phyloP scores from a whole-genome alignment of 1,140 invertebrate genomes.

The Drosophila tsacasi region DNA sequence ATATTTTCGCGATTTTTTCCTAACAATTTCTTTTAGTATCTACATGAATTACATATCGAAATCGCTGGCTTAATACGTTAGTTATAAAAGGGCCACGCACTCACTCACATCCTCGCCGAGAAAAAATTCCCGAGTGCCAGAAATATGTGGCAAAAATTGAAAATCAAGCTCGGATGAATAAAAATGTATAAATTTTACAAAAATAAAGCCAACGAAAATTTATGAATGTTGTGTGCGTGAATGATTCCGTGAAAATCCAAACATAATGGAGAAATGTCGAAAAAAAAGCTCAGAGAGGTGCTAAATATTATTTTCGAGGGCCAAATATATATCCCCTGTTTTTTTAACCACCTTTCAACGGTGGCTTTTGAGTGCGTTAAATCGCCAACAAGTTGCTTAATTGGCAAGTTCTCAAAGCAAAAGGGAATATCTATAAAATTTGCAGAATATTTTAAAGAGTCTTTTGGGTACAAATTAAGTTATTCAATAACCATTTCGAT shows the following conservation, averaged over 20 bases:
- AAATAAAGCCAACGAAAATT: constrained; percentile 28
- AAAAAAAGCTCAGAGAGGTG: constrained; percentile 8
- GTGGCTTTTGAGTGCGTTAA: constrained; percentile 2
- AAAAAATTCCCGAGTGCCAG: constrained; percentile 27
- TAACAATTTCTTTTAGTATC: constrained; percentile 16
- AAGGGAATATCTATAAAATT: not conserved
- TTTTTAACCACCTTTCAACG: not conserved
- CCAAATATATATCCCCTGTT: not conserved
- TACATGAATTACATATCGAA: constrained; percentile 40
- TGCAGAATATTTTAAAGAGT: not conserved
- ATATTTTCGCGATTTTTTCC: constrained; percentile 4
- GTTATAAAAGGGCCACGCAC: constrained; percentile 43
- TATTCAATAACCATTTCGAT: constrained; percentile 21
- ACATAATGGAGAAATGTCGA: constrained; percentile 8
- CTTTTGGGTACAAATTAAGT: not conserved
- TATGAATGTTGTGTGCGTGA: not conserved
- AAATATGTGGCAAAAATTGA: constrained; percentile 41
- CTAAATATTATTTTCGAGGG: constrained; percentile 23
- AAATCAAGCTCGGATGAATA: constrained; percentile 35
- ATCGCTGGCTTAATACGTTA: constrained; percentile 63
- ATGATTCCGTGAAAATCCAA: constrained; percentile 10
- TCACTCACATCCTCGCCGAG: not conserved
- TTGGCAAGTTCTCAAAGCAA: constrained; percentile 4
- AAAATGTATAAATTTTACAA: constrained; percentile 16
- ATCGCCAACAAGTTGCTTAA: constrained; percentile 16